Base-by-base conservation (phyloP, 2,888 invertebrate genomes). In the Bimastos eiseni region DNA sequence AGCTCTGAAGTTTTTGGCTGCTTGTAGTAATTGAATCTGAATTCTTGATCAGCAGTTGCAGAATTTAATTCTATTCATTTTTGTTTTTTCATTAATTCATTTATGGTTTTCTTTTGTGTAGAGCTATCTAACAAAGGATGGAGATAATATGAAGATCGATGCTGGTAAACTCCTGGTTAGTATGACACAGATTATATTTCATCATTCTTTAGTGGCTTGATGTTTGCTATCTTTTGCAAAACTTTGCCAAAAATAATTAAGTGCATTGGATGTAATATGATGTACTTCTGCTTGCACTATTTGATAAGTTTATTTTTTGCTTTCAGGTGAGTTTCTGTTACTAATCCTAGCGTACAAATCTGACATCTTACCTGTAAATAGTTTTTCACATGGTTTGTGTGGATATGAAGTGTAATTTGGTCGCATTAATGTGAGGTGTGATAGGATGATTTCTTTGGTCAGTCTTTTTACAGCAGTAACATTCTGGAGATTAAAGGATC, bases 111-210 rank as follows among this genome's bases (percentile, higher is more conserved):
- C 24, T 84, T 90, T 55, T 15, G 3, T 90, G 49, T 21, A 49
- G 38, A 38, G 86, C 33, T 90, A 37, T 38, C 33, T 44, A 21
- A 41, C 38, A 41, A 41, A 89, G 41, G 41, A 44, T 49, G 89
- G 49, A 38, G 89, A 89, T 8, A 38, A 41, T 30, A 44, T 55
- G 34, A 70, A 83, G 24, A 15, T 90, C 38, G 90, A 84, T 41
- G 88, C 90, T 6, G 44, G 86, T 55, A 49, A 91, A 83, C 89
- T 91, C n/a, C 83, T 89, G n/a, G 89, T 89, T 11, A 89, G 83
- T 91, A 17, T 37, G 44, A 1, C 24, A 83, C 37, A 41, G 89
- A 33, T 11, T 30, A 2, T 89, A 49, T 15, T 49, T 89, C 33
- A 34, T 89, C 89, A 89, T 34, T 34, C 36, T n/a, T 86, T 37